phyloP scores from a whole-genome alignment of 53 echinoderm and acorn worm genomes.

The Stichopus horrens region DNA sequence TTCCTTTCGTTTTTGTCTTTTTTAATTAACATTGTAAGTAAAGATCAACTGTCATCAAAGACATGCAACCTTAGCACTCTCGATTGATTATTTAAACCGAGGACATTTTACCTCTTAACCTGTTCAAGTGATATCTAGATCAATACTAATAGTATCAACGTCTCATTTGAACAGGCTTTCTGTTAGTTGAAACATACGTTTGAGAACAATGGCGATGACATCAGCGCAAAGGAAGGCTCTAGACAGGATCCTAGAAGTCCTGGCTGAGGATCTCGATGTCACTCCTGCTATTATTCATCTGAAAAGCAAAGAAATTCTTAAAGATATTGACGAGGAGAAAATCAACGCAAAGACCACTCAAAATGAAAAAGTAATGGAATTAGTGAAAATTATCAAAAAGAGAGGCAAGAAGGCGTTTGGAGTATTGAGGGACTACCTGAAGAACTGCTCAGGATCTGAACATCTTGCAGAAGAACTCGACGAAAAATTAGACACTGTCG shows the following conservation, averaged over 20 bases:
- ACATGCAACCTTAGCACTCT: too few relatives aligned
- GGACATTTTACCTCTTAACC: too few relatives aligned
- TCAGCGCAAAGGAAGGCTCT: neutral
- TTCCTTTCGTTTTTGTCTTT: too few relatives aligned
- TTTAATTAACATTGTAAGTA: too few relatives aligned
- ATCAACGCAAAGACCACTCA: neutral
- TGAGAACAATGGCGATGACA: neutral
- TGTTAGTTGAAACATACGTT: too few relatives aligned
- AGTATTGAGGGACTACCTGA: neutral
- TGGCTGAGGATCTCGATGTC: neutral
- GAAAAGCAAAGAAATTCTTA: neutral
- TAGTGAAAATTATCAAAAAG: neutral
- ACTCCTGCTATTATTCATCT: constrained; percentile 21
- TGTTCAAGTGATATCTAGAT: too few relatives aligned
- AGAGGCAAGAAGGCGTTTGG: neutral
- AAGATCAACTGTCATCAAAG: too few relatives aligned
- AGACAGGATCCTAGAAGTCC: neutral
- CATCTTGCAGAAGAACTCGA: neutral
- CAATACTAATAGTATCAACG: too few relatives aligned
- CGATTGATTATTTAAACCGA: too few relatives aligned
- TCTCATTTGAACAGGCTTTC: too few relatives aligned
- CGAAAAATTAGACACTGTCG: neutral
- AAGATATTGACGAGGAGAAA: neutral
- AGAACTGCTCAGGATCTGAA: neutral
- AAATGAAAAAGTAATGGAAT: neutral